Evolutionary conservation across 23 tunicate genomes (phyloP).

Genomic region (Halocynthia roretzi): DNA sequence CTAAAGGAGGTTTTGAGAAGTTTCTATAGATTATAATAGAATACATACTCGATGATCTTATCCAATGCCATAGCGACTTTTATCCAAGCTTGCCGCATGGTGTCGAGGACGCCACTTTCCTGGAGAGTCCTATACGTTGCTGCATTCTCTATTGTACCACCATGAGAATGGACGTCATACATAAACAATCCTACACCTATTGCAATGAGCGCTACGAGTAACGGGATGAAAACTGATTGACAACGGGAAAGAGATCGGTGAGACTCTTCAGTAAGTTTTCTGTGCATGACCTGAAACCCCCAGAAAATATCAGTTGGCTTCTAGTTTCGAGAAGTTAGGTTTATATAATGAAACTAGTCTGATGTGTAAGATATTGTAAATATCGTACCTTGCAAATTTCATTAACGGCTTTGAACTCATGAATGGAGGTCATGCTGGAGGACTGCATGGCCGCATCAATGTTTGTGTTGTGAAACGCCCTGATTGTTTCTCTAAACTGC

Average conservation of each 20-base stretch:
- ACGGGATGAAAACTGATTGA: slow-evolving; percentile 1
- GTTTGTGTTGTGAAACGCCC: slow-evolving; percentile 31
- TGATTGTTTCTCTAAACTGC: slow-evolving; percentile 25
- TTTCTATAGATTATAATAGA: background rate
- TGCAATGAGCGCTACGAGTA: slow-evolving; percentile 35
- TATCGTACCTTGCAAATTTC: slow-evolving; percentile 35
- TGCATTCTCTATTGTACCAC: slow-evolving; percentile 33
- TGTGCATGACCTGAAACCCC: slow-evolving; percentile 17
- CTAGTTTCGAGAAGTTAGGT: background rate
- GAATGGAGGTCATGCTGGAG: slow-evolving; percentile 16
- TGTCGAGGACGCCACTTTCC: slow-evolving; percentile 25
- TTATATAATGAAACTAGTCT: background rate
- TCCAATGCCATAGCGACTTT: background rate
- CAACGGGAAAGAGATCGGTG: slow-evolving; percentile 1
- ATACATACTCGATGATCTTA: background rate
- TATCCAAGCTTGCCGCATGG: slow-evolving; percentile 18
- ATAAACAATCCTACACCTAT: slow-evolving; percentile 28
- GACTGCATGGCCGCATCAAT: slow-evolving; percentile 24
- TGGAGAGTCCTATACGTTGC: slow-evolving; percentile 32
- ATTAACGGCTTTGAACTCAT: slow-evolving; percentile 36
- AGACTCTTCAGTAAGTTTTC: slow-evolving; percentile 5
- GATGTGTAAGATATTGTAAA: background rate
- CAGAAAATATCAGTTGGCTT: background rate
- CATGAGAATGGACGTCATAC: slow-evolving; percentile 33
- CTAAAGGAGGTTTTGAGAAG: too few relatives aligned